phyloP scores from a whole-genome alignment of 2,797 vertebrate genomes.

The Gambelia wislizenii region DNA sequence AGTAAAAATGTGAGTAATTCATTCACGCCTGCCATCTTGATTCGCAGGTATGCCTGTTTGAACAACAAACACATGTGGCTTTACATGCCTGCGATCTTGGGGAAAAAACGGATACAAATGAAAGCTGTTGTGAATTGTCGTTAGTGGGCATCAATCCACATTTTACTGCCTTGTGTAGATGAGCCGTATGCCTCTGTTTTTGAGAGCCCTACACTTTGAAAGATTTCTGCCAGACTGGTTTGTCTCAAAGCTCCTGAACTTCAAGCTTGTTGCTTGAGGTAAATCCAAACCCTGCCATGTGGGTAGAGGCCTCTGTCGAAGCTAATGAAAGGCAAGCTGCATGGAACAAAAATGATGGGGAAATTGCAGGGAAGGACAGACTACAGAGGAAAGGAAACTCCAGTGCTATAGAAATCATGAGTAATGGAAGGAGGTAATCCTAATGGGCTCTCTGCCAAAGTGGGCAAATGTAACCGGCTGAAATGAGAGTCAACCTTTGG shows the following conservation, averaged over 20 bases:
- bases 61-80: too few relatives aligned
- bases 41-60: too few relatives aligned
- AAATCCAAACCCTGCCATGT: not conserved
- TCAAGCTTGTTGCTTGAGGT: not conserved
- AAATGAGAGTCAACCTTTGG: not conserved
- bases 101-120: too few relatives aligned
- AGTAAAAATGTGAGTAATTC: too few relatives aligned
- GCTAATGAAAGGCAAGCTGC: not conserved
- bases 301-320: not conserved
- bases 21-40: too few relatives aligned
- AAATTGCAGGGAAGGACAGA: not conserved
- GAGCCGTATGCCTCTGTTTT: too few relatives aligned
- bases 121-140: too few relatives aligned
- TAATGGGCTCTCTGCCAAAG: not conserved
- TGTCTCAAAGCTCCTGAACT: not conserved
- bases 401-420: not conserved
- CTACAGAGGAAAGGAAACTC: not conserved
- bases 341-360: not conserved
- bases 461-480: not conserved
- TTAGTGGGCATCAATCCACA: too few relatives aligned
- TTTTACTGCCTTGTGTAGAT: too few relatives aligned
- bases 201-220: not conserved
- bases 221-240: too few relatives aligned
- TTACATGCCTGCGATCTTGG: too few relatives aligned
- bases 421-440: not conserved